Conservation (phyloP, 2,888 invertebrate genomes). For the Dysmachus trigonus region DNA sequence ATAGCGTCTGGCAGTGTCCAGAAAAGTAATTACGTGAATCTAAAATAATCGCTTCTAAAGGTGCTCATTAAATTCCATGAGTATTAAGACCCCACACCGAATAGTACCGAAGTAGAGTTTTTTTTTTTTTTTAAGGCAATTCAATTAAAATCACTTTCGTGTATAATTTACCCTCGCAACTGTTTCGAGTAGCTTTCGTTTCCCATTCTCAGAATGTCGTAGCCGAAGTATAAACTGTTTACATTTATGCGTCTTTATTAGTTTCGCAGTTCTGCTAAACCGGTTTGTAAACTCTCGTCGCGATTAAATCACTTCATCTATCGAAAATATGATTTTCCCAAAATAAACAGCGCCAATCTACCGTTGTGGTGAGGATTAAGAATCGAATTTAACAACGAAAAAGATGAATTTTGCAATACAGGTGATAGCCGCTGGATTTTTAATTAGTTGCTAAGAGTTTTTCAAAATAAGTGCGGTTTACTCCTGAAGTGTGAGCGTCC, state of each 20-base stretch:
- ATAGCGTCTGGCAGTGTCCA: neutral
- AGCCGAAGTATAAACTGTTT: neutral
- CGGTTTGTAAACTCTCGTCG: neutral
- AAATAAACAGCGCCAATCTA: neutral
- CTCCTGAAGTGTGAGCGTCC: neutral
- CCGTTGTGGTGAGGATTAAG: neutral
- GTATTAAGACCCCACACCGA: neutral
- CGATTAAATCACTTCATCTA: neutral
- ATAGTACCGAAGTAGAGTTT: neutral
- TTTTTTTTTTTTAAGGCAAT: neutral
- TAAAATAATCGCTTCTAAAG: neutral
- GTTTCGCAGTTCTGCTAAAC: neutral
- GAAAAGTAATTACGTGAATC: neutral
- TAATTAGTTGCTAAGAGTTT: neutral
- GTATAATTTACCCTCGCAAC: neutral
- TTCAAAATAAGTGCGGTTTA: neutral
- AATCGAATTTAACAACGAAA: neutral
- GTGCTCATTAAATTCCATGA: neutral
- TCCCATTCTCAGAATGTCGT: neutral
- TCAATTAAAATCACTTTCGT: neutral
- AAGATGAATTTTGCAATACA: conserved; percentile 8
- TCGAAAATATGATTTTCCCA: neutral
- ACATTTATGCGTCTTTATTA: neutral
- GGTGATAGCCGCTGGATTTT: neutral
- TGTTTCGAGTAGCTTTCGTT: neutral